phyloP scores from a whole-genome alignment of 2,113 vertebrate genomes.

The Tachysurus vachellii region DNA sequence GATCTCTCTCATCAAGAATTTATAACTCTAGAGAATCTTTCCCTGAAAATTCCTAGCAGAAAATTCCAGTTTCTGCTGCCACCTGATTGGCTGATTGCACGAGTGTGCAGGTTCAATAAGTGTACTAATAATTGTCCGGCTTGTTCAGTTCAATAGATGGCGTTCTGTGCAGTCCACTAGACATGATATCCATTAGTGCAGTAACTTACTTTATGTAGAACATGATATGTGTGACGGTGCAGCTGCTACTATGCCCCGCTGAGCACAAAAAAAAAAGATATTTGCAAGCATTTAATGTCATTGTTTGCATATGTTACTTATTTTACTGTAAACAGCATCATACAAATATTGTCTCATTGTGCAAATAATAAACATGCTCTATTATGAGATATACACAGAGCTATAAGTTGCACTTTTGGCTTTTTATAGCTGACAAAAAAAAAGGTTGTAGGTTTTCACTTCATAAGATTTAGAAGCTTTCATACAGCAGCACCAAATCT shows the following conservation, averaged over 20 bases:
- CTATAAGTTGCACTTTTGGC: neutral
- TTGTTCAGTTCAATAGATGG: neutral
- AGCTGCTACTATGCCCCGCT: neutral
- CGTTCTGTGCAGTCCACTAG: neutral
- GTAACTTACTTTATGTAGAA: neutral
- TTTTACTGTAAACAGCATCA: neutral
- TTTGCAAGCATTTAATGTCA: neutral
- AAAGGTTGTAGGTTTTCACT: neutral
- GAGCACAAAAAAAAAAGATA: neutral
- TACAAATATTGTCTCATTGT: neutral
- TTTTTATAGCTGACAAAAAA: neutral
- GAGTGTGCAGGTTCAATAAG: neutral
- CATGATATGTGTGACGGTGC: neutral
- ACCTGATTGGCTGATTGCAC: neutral
- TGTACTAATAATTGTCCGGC: neutral
- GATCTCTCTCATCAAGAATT: no score
- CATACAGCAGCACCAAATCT: neutral
- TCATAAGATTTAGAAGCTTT: neutral
- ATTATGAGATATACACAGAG: neutral
- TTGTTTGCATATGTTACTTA: neutral
- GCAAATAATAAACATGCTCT: neutral
- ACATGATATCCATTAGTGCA: neutral
- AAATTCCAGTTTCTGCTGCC: neutral
- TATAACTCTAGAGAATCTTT: no score
- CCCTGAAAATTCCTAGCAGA: neutral